Base-by-base conservation (phyloP, 2,888 invertebrate species). In the Serrognathus titanus region DNA sequence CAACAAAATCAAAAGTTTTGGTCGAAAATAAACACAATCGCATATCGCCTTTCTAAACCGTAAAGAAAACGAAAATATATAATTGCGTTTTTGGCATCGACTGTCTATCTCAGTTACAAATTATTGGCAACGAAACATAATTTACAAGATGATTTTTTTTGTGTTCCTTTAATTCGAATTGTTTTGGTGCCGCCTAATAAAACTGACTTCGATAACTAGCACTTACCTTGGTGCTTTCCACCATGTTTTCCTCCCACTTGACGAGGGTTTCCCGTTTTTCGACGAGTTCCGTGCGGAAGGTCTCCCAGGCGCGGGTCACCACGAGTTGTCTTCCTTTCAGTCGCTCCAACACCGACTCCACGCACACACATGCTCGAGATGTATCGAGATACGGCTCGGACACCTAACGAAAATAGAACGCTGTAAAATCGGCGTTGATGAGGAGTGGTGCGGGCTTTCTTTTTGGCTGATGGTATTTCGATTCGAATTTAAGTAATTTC, bases 321-420 rank as follows among this genome's bases (percentile, higher is more conserved):
- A 81, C 80, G 67, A 85, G 76, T 75, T 87, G 85, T 61, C 85
- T 80, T 75, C 82, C 82, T 64, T 83, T 82, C 69, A 89, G 83
- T 65, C 84, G 82, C 69, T 87, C 86, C 74, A 89, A 78, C 66
- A 87, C 81, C 57, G 85, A 83, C 75, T 88, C 84, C 64, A 89
- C 85, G 76, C 86, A 85, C 66, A 82, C 75, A 71, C 83, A 80
- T 63, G 88, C 86, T 71, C 84, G 82, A 69, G 84, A 82, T 61
- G 84, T 80, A 75, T 88, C 86, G 68, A 89, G 82, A 79, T 87
- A 83, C 64, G 85, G 84, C 77, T 88, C 88, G 70, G 83, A 81
- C 73, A 83, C 81, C 85, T 86, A 73, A 74, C 66, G 65, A 54
- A 55, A 55, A 55, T 55, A 55, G 55, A 55, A 51, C 56, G 55